Evolutionary conservation across 2,888 invertebrate genomes (phyloP), one percentile per base, ranked within the genome.

Genomic region (Ligdia adustata): DNA sequence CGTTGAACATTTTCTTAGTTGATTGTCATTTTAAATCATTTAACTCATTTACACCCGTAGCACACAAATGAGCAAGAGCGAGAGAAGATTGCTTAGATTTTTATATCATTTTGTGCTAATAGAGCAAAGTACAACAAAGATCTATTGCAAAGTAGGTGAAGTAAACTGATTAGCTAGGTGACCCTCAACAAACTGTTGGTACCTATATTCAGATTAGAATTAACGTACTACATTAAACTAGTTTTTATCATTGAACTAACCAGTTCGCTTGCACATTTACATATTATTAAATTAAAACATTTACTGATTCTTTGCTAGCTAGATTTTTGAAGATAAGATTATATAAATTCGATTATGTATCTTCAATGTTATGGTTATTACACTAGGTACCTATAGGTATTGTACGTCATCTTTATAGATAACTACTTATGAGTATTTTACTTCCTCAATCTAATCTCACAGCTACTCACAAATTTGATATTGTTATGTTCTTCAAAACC

Each of bases 161-260:
- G 13, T 12, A 11, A 12, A 27, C 14, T 6, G 27, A 34, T 42
- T 35, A 29, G 9, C 35, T 24, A 18, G 16, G 31, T 41, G 40
- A 13, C 40, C 46, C 34, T 35, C 46, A 40, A 39, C 12, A 9
- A 22, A 24, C 9, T 24, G 4, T 31, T 13, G 13, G n/a, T 20
- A n/a, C 7, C 12, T 24, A 13, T 3, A 5, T 14, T n/a, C n/a
- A n/a, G 11, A 15, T 37, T 16, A 26, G 14, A 35, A 22, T 1
- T 34, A 26, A n/a, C n/a, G 3, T 9, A 22, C 22, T 9, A 15
- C 6, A 6, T 9, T 1, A 7, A n/a, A 22, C n/a, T 20, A 33
- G 16, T 9, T 37, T 33, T 33, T 37, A 37, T 26, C 44, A 44
- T 31, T 37, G 31, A 37, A 37, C 9, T 13, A 35, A 29, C 35